These are phyloP conservation scores for Lycia hirtaria DNA, from an alignment of 2,888 invertebrate genomes.

Conservation along the genomic window DNA sequence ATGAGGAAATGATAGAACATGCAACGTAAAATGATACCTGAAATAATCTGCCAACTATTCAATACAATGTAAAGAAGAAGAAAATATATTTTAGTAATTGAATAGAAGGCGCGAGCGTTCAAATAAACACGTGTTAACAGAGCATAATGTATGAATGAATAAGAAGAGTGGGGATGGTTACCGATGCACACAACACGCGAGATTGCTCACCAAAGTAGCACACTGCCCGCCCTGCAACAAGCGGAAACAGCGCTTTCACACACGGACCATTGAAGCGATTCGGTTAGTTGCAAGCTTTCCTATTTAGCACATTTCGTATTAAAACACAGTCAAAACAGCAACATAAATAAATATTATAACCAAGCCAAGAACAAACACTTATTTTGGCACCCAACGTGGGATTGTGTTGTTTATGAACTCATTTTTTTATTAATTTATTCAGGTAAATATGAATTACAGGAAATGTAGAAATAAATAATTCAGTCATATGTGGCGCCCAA, in stretches of 20 bases:
- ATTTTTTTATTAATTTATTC: no score
- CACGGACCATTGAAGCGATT: constrained; percentile 50
- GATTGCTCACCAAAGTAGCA: constrained; percentile 97
- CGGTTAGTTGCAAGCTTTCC: constrained; percentile 33
- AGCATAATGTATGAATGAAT: constrained; percentile 81
- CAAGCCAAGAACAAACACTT: not conserved
- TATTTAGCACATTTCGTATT: constrained; percentile 1
- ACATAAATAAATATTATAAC: constrained; percentile 1
- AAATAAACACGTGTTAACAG: constrained; percentile 75
- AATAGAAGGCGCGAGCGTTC: constrained; percentile 66
- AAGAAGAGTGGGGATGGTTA: constrained; percentile 93
- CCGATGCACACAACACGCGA: constrained; percentile 98
- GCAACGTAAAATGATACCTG: constrained; percentile 71
- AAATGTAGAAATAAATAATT: no score
- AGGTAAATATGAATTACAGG: no score
- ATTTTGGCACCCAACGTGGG: constrained; percentile 16
- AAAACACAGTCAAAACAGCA: constrained; percentile 4
- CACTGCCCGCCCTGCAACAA: constrained; percentile 95
- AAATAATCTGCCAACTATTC: constrained; percentile 66
- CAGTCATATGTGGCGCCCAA: no score
- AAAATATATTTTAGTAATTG: constrained; percentile 36
- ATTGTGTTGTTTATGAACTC: not conserved
- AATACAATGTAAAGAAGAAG: constrained; percentile 39
- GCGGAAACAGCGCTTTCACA: constrained; percentile 79
- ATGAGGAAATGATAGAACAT: constrained; percentile 69